phyloP scores from a whole-genome alignment of 1,140 invertebrate species.

The Aphis craccivora region DNA sequence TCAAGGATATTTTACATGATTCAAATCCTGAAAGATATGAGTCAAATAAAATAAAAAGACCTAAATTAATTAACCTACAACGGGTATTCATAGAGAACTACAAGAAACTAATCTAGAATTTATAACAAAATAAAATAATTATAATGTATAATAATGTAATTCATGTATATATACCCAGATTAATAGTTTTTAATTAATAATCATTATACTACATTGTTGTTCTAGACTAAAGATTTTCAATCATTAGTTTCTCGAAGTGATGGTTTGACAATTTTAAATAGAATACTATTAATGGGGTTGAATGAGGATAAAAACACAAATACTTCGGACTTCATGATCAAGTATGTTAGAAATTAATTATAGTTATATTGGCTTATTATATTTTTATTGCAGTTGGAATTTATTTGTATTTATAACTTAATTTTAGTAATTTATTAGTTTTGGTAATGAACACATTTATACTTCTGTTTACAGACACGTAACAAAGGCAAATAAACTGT shows the following conservation, averaged over 20 bases:
- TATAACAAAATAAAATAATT: background rate
- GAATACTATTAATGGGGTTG: constrained; percentile 28
- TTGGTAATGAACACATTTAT: background rate
- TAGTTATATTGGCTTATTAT: background rate
- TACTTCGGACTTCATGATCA: constrained; percentile 19
- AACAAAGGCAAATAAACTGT: constrained; percentile 37
- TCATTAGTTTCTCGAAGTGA: constrained; percentile 46
- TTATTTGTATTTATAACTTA: background rate
- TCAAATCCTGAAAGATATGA: too few relatives aligned
- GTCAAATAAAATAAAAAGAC: background rate
- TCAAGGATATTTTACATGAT: too few relatives aligned
- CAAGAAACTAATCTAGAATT: background rate
- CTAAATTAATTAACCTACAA: background rate
- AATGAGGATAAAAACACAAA: constrained; percentile 32
- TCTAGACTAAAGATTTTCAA: constrained; percentile 51
- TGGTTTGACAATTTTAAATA: constrained; percentile 36
- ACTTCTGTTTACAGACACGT: background rate
- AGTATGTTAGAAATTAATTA: constrained; percentile 27
- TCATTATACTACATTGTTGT: background rate
- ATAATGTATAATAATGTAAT: too few relatives aligned
- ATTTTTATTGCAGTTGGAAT: too few relatives aligned
- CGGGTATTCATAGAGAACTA: background rate
- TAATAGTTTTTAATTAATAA: background rate
- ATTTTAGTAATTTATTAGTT: background rate
- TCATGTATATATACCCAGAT: background rate